Evolutionary conservation across 2,888 invertebrate genomes (phyloP).

Genomic region (Hyposoter dolosus): DNA sequence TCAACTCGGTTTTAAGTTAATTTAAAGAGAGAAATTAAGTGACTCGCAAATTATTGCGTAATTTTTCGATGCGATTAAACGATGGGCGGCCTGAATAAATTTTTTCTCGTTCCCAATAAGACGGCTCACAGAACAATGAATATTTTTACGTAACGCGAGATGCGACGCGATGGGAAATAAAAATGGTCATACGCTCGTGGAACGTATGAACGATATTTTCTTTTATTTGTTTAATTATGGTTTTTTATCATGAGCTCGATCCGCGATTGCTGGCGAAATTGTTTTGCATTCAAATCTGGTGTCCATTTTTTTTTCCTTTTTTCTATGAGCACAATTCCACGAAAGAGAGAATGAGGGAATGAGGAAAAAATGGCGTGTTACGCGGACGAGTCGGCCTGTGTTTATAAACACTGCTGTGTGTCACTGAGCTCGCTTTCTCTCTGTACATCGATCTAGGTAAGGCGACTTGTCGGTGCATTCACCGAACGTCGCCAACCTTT

Average conservation of each 20-base stretch:
- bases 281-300: not conserved
- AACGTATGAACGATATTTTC: not conserved
- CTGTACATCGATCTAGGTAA: slow-evolving; percentile 60
- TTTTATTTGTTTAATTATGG: not conserved
- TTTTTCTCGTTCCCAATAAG: not conserved
- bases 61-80: not conserved
- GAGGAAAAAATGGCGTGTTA: slow-evolving; percentile 24
- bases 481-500: slow-evolving; percentile 56
- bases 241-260: not conserved
- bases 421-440: slow-evolving; percentile 66
- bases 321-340: not conserved
- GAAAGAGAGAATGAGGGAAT: slow-evolving; percentile 19
- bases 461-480: slow-evolving; percentile 61
- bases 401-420: slow-evolving; percentile 35
- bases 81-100: not conserved
- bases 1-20: not conserved
- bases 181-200: not conserved
- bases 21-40: not conserved
- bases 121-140: not conserved
- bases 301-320: not conserved
- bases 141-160: not conserved
- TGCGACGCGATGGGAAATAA: not conserved
- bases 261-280: slow-evolving; percentile 14
- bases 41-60: not conserved
- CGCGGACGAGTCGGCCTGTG: slow-evolving; percentile 3